Evolutionary conservation across 1,140 invertebrate species (phyloP), one percentile per base, ranked within the genome.

Genomic region (Diuraphis noxia): DNA sequence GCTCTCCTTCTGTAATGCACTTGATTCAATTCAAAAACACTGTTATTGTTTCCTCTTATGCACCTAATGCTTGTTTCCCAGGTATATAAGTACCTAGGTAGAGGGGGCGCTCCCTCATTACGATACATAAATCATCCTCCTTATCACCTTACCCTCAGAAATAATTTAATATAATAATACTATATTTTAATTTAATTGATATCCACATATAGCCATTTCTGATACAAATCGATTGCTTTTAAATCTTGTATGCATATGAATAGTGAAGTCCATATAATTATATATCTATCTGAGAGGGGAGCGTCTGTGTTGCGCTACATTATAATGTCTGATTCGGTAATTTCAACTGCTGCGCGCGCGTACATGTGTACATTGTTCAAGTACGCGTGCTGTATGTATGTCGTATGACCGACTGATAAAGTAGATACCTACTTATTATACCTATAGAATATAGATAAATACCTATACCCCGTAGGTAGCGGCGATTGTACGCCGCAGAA

Each of bases 391-490:
- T 72, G 36, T 25, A 81, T 38, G 23, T 38, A 38, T 30, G 36
- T 81, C 72, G 23, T 38, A 38, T 30, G 36, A 40, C 72, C 34
- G 72, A 36, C 72, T n/a, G 56, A 72, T 72, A n/a, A 63, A 72
- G 30, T 72, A 72, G n/a, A 72, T 79, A 79, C 79, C 36, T 81
- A 40, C 36, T 38, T 41, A 82, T 82, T 82, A 82, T 82, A 41
- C 25, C 3, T 40, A 40, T 38, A 25, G 2, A 77, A 1, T 40
- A 40, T 38, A 25, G 2, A 77, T 81, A 81, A 40, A 82, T 41
- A 41, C 9, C 4, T 82, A 82, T 82, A 23, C 25, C 79, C 25
- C 81, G 81, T 82, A 82, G 81, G 81, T 82, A 82, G 81, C 81
- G 81, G 38, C 25, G 38, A 82, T 41, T 84, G 41, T 43, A 43